Percentiles rank a stretch among this genome's conserved stretches.
These are phyloP conservation scores for Rhinophrynus dorsalis DNA, from an alignment of 2,797 vertebrate species.

Conservation along the genomic window DNA sequence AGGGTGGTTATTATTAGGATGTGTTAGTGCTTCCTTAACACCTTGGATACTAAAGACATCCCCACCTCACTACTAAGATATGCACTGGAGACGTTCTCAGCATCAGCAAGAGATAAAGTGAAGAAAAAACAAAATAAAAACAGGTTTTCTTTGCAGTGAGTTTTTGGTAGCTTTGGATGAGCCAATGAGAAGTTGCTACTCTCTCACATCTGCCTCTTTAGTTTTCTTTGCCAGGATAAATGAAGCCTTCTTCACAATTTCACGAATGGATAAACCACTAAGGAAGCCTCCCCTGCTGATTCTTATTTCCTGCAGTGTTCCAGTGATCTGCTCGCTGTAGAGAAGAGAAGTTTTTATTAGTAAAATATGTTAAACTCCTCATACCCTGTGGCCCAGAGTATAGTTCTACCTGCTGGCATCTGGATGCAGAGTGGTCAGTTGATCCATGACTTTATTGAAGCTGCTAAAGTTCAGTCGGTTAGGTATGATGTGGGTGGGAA, in stretches of 20 bases:
- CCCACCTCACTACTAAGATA: too few relatives aligned
- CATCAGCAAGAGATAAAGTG: too few relatives aligned
- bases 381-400: too few relatives aligned
- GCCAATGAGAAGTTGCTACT: too few relatives aligned
- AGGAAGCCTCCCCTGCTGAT: not conserved
- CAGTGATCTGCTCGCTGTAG: slow-evolving; percentile 11
- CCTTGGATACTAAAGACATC: too few relatives aligned
- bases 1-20: too few relatives aligned
- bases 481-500: not conserved
- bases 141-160: too few relatives aligned
- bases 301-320: not conserved
- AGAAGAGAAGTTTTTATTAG: not conserved
- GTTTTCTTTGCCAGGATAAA: not conserved
- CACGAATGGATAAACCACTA: not conserved
- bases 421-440: not conserved
- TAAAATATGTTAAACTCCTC: too few relatives aligned
- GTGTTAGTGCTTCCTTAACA: too few relatives aligned
- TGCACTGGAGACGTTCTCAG: too few relatives aligned
- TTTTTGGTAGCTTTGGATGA: too few relatives aligned
- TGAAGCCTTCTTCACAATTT: not conserved
- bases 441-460: not conserved
- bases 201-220: not conserved
- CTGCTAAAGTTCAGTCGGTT: slow-evolving; percentile 14
- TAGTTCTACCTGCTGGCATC: not conserved
- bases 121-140: too few relatives aligned